These are phyloP conservation scores for Hemitrygon akajei DNA, from an alignment of 2,797 vertebrate species.

Conservation along the genomic window DNA sequence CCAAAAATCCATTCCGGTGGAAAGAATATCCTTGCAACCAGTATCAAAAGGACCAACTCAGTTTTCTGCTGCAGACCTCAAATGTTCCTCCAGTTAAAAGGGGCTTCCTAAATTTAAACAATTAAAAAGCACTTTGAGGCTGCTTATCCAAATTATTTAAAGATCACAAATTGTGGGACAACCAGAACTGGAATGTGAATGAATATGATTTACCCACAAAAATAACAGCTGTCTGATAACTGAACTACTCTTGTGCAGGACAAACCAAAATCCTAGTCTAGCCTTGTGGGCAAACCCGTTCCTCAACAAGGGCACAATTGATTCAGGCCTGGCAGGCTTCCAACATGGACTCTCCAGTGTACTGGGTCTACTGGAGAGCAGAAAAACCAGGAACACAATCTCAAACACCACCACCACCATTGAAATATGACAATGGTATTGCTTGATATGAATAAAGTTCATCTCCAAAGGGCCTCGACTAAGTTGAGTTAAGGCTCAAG, in stretches of 20 bases:
- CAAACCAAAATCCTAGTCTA: neutral
- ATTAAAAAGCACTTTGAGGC: neutral
- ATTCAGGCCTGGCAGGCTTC: neutral
- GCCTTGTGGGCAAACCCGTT: neutral
- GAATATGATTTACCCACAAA: neutral
- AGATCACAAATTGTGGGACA: neutral
- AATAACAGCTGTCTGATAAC: neutral
- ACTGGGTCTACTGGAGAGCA: neutral
- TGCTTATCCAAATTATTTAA: neutral
- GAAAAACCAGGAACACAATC: neutral
- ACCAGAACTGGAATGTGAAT: neutral
- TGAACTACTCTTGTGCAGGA: neutral
- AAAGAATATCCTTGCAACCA: too few relatives aligned
- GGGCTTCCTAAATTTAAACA: neutral
- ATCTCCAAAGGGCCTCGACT: neutral
- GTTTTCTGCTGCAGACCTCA: neutral
- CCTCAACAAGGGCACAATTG: neutral
- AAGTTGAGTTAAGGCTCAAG: neutral
- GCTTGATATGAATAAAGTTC: neutral
- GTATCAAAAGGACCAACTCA: neutral
- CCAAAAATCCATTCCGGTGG: neutral
- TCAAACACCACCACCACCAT: neutral
- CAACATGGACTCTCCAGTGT: neutral
- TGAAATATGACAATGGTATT: neutral
- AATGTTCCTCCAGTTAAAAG: neutral